These are phyloP conservation scores for Phoeniculus purpureus DNA, from an alignment of 2,797 vertebrate genomes.

Conservation along the genomic window DNA sequence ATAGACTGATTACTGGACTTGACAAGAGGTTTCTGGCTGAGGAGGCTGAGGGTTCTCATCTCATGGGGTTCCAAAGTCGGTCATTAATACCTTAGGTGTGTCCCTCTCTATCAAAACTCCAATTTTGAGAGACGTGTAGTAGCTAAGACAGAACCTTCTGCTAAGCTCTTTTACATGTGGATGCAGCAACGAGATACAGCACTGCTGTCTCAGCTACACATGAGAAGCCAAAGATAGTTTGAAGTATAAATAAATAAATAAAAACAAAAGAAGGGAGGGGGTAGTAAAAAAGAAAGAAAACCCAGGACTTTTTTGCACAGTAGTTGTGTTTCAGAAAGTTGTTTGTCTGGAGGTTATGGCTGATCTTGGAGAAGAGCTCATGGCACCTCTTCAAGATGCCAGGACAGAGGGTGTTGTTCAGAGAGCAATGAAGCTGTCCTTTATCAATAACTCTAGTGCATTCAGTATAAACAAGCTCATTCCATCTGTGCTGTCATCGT, in stretches of 20 bases:
- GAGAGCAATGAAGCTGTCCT: conserved; percentile 18
- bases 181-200: not conserved
- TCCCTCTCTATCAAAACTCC: not conserved
- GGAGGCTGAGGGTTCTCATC: not conserved
- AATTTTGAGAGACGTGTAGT: not conserved
- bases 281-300: not conserved
- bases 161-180: not conserved
- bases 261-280: fast-evolving
- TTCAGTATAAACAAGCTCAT: conserved; percentile 46
- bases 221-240: not conserved
- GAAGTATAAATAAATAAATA: not conserved
- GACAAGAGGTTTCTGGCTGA: not conserved
- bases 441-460: conserved; percentile 12
- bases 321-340: not conserved
- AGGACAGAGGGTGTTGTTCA: conserved; percentile 46
- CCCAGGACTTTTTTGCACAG: not conserved
- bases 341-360: not conserved
- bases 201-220: not conserved
- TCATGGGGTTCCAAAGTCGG: not conserved
- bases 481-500: conserved; percentile 65
- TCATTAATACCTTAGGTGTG: not conserved
- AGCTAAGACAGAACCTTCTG: not conserved
- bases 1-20: not conserved
- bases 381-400: not conserved
- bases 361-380: not conserved